Conservation (phyloP, 2,797 vertebrate species). For the Eupleurogrammus muticus region DNA sequence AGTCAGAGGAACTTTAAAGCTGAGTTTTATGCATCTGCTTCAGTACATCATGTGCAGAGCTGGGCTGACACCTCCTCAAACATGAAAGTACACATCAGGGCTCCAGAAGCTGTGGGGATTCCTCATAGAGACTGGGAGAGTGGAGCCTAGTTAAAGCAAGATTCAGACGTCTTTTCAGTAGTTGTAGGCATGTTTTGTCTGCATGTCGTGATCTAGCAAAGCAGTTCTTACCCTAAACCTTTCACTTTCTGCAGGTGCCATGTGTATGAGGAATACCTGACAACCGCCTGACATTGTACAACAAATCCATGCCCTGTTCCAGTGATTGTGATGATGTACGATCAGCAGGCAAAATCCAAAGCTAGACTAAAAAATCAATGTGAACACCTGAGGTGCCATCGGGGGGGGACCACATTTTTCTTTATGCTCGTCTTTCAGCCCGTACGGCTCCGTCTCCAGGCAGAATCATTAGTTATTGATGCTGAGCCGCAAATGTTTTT, state of each 20-base stretch:
- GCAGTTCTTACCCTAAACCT: not conserved
- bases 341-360: not conserved
- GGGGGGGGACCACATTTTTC: not conserved
- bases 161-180: not conserved
- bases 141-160: not conserved
- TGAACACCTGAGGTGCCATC: not conserved
- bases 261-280: not conserved
- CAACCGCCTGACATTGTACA: not conserved
- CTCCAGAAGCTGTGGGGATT: too few species aligned
- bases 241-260: not conserved
- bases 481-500: not conserved
- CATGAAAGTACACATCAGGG: too few species aligned
- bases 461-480: not conserved
- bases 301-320: not conserved
- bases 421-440: not conserved
- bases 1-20: too few species aligned
- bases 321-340: not conserved
- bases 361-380: not conserved
- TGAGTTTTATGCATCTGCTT: too few species aligned
- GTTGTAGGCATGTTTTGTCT: too few species aligned
- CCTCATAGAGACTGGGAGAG: not conserved
- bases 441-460: not conserved
- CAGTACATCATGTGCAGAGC: too few species aligned
- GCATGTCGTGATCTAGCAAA: not conserved
- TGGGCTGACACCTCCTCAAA: too few species aligned